phyloP scores from a whole-genome alignment of 2,797 vertebrate genomes.

The Merluccius polli region DNA sequence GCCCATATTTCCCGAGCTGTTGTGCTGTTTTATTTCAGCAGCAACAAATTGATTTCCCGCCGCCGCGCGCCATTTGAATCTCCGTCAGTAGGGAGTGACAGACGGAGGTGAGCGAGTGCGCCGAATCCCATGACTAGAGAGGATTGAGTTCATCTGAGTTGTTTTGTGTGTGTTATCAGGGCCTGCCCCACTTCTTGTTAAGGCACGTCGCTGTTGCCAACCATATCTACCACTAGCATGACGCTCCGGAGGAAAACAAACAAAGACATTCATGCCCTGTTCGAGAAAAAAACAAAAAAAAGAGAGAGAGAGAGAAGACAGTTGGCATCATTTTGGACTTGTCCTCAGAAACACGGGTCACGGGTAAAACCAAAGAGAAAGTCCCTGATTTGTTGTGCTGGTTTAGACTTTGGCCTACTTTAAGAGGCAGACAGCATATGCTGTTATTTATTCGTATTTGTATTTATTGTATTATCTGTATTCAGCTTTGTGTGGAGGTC shows the following conservation, averaged over 20 bases:
- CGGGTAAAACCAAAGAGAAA: conserved; percentile 36
- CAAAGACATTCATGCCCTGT: conserved; percentile 40
- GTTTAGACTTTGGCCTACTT: neutral
- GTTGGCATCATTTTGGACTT: conserved; percentile 48
- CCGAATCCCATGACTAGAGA: conserved; percentile 33
- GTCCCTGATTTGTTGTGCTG: neutral
- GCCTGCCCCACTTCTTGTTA: conserved; percentile 63
- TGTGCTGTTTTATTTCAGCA: neutral
- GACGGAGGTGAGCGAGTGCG: conserved; percentile 40
- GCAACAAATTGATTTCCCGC: neutral
- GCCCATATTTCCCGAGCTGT: neutral
- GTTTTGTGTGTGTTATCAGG: conserved; percentile 45
- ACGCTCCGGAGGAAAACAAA: conserved; percentile 57
- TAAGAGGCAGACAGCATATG: neutral
- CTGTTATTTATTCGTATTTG: no score
- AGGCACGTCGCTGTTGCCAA: conserved; percentile 57
- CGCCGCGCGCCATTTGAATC: neutral
- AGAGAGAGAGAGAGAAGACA: conserved; percentile 27
- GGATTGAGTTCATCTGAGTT: conserved; percentile 32
- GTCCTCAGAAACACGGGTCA: conserved; percentile 62
- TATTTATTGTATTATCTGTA: no score
- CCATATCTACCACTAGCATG: conserved; percentile 55
- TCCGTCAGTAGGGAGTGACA: neutral
- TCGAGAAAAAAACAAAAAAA: conserved; percentile 8
- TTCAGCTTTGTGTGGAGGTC: conserved; percentile 7